These are phyloP conservation scores for Leptopilina syphax DNA, from an alignment of 2,888 invertebrate genomes.

Conservation along the genomic window DNA sequence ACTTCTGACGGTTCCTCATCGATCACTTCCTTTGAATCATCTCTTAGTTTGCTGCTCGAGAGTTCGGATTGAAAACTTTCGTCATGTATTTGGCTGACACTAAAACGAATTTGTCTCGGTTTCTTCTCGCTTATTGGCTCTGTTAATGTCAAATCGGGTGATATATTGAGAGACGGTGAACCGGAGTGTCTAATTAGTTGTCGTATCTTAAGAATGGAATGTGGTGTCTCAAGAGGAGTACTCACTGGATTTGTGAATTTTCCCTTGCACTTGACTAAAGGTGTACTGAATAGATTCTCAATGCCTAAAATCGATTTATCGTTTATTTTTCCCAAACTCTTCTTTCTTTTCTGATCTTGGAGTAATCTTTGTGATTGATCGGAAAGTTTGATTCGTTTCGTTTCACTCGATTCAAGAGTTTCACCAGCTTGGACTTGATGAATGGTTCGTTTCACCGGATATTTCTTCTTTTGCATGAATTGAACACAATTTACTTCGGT, in stretches of 20 bases:
- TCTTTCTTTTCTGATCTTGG: constrained; percentile 52
- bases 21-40: constrained; percentile 36
- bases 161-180: constrained; percentile 55
- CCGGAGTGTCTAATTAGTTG: constrained; percentile 67
- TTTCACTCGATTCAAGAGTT: constrained; percentile 43
- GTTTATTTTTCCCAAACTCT: constrained; percentile 4
- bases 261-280: constrained; percentile 67
- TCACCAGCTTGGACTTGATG: constrained; percentile 58
- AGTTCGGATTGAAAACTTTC: constrained; percentile 41
- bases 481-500: constrained; percentile 61
- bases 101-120: constrained; percentile 71
- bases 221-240: constrained; percentile 65
- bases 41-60: constrained; percentile 28
- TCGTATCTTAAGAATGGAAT: constrained; percentile 73
- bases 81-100: constrained; percentile 56
- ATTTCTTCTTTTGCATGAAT: constrained; percentile 59
- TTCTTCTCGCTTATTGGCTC: constrained; percentile 53
- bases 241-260: constrained; percentile 49
- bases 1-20: constrained; percentile 24
- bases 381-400: constrained; percentile 58
- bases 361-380: constrained; percentile 52
- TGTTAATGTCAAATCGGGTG: not conserved
- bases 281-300: constrained; percentile 66
- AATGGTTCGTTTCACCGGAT: constrained; percentile 62
- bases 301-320: constrained; percentile 52